phyloP scores from a whole-genome alignment of 2,888 invertebrate genomes.

The Megamerina dolium region DNA sequence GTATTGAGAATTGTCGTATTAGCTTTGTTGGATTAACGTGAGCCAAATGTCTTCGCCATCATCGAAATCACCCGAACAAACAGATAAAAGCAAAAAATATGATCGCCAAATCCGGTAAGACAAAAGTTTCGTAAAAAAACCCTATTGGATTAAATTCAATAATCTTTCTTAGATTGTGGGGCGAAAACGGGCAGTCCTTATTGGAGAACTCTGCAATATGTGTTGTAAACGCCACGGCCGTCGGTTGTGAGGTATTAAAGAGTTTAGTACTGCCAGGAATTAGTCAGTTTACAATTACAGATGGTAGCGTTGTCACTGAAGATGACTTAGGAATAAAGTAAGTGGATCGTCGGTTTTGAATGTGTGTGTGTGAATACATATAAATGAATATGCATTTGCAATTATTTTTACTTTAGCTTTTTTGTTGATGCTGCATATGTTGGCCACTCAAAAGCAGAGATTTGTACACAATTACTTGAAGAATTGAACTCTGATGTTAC shows the following conservation, averaged over 20 bases:
- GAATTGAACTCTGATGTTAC: constrained; percentile 91
- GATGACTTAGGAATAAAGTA: constrained; percentile 94
- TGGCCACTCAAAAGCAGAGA: constrained; percentile 78
- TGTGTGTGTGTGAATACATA: constrained; percentile 2
- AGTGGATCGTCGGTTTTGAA: constrained; percentile 21
- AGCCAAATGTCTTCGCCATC: constrained; percentile 43
- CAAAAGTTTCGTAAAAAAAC: background rate
- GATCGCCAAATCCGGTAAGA: constrained; percentile 65
- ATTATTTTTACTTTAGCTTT: constrained; percentile 57
- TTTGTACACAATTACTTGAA: constrained; percentile 71
- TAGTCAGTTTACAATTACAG: constrained; percentile 87
- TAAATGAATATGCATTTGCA: background rate
- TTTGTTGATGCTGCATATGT: constrained; percentile 78
- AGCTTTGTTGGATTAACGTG: no score
- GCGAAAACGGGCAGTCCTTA: constrained; percentile 91
- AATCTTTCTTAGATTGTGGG: constrained; percentile 77
- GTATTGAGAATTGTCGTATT: no score
- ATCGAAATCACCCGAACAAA: constrained; percentile 60
- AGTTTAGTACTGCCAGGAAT: constrained; percentile 92
- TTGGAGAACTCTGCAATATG: constrained; percentile 88
- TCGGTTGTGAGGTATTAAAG: constrained; percentile 93
- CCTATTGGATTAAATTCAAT: background rate
- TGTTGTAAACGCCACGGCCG: constrained; percentile 85
- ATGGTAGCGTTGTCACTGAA: constrained; percentile 73
- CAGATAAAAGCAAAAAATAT: constrained; percentile 69